Evolutionary conservation across 2,888 invertebrate species (phyloP), one percentile per base, ranked within the genome.

Genomic region (Margaritifera margaritifera): DNA sequence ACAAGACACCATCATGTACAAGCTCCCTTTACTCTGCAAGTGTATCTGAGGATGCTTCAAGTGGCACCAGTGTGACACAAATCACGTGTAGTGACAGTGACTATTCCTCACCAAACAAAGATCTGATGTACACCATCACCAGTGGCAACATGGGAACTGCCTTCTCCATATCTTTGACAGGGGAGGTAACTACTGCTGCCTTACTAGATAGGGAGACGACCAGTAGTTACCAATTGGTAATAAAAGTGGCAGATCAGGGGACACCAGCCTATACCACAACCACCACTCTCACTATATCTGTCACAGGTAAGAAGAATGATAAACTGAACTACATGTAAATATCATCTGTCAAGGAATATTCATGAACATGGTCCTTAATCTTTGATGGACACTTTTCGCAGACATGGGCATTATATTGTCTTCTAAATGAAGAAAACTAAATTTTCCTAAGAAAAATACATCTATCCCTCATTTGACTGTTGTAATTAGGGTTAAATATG

Each of bases 1-100:
- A 87, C 71, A 81, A 86, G 66, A 51, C 68, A 1, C 88, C 88
- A 8, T 67, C 64, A 0, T 88, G 86, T 63, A 68, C 78, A 5
- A 69, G 75, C 56, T 71, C 77, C 6, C 68, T 71, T 22, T 77
- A 78, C 42, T 69, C 65, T 24, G 77, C 69, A 4, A 74, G 70
- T 42, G 57, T 88, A 15, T 60, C 80, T 0, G 86, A 85, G 59
- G 69, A 74, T n/a, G 64, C 71, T 4, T 31, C 78, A 8, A 61
- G 72, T 4, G 74, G 72, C 5, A 77, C 72, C 2, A 61, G 69
- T 19, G 77, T 87, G 52, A 64, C 59, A n/a, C 75, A 75, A 31
- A 61, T 84, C 4, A 63, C 64, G 31, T 86, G 84, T 71, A 69
- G 69, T 20, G 83, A 85, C 62, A 68, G 58, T 20, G 83, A 81